These are phyloP conservation scores for Delia radicum DNA, from an alignment of 1,140 invertebrate species.

Conservation along the genomic window DNA sequence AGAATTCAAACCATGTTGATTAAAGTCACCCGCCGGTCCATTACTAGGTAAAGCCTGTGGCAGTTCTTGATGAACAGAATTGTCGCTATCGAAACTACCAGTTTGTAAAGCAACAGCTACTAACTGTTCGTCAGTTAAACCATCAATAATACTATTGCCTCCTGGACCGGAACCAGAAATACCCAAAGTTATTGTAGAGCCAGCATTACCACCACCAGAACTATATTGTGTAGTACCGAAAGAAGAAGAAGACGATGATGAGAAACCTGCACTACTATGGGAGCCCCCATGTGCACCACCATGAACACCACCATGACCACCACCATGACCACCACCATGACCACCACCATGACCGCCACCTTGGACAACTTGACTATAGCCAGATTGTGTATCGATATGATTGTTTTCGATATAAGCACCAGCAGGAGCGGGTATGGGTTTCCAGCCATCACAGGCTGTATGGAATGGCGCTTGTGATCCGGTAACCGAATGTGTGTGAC, in stretches of 20 bases:
- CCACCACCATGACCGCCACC: slow-evolving; percentile 22
- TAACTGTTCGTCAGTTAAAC: slow-evolving; percentile 46
- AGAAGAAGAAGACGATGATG: background rate
- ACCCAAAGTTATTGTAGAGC: background rate
- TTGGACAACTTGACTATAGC: slow-evolving; percentile 45
- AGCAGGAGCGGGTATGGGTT: slow-evolving; percentile 70
- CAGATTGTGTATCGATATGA: slow-evolving; percentile 45
- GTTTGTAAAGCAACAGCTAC: slow-evolving; percentile 47
- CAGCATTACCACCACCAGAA: background rate
- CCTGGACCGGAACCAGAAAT: background rate
- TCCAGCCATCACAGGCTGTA: slow-evolving; percentile 75
- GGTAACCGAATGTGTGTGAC: slow-evolving; percentile 47
- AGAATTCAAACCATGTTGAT: slow-evolving; percentile 32
- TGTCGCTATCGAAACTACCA: slow-evolving; percentile 30
- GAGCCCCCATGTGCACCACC: slow-evolving; percentile 1
- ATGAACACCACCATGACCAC: slow-evolving; percentile 30
- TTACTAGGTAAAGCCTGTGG: slow-evolving; percentile 25
- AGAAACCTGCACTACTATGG: too few species aligned
- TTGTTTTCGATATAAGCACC: slow-evolving; percentile 45
- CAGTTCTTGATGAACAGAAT: background rate
- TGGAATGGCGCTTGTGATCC: slow-evolving; percentile 49
- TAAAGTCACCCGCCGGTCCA: slow-evolving; percentile 31
- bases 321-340: background rate
- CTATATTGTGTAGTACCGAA: slow-evolving; percentile 14
- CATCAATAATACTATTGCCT: slow-evolving; percentile 38